Base-by-base conservation (phyloP, 2,113 vertebrate species). In the Oreocharis arfaki region DNA sequence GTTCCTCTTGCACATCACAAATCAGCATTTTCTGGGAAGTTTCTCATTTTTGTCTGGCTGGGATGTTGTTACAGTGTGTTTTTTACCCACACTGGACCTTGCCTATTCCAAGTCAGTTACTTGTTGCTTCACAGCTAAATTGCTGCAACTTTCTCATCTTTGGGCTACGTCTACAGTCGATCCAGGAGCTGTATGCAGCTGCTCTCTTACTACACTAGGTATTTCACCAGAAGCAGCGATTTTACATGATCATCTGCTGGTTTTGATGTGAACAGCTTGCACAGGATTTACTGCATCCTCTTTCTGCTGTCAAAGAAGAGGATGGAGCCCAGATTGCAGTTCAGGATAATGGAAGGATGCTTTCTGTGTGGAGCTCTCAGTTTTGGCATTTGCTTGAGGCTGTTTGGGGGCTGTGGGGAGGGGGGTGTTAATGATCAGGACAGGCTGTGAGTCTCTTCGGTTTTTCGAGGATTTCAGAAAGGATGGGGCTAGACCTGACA, bases 231-330 rank as follows among this genome's bases (percentile, higher is more conserved):
- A 9, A 90, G 41, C 78, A 87, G 50, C 59, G 89, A 22, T 67
- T 80, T 87, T 77, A 90, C 17, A 32, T 37, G 74, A 56, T 76
- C 68, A 92, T 39, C 52, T 82, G 65, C 57, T 89, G 73, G 59
- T 82, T 89, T 90, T 49, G 42, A 44, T 77, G 84, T 61, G 88
- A 93, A 74, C 71, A 81, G 86, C 76, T 92, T 94, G 88, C 59
- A 46, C 0, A 9, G 79, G 75, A 75, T 95, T 95, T 95, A 81
- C 68, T 87, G 30, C 83, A 78, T 87, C 76, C 56, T 11, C 68
- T 59, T 70, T 89, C 76, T 87, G 39, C 80, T 89, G 76, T 90
- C 3, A 3, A 84, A 77, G 64, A 60, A 87, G 82, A 92, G 26
- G 64, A 78, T 20, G 81, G 76, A 84, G 68, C 68, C 81, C 90